Percentiles rank a stretch among this genome's conserved stretches.
Conservation (phyloP, 2,797 vertebrate genomes). For the Lagorchestes hirsutus region DNA sequence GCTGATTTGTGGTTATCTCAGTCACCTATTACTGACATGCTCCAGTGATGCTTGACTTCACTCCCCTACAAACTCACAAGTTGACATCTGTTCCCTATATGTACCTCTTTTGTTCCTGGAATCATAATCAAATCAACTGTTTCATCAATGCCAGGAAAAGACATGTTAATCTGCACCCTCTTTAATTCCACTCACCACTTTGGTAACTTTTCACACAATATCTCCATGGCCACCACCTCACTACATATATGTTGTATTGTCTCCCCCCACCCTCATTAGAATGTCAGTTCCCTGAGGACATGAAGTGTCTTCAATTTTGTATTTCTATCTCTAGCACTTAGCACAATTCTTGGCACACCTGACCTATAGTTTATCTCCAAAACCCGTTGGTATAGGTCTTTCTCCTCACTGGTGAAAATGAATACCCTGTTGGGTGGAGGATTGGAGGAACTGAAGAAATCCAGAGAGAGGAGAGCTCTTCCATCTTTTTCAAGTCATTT, state of each 20-base stretch:
- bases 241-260: neutral
- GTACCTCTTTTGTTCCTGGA: neutral
- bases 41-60: neutral
- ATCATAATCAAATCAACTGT: neutral
- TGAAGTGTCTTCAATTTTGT: neutral
- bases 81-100: neutral
- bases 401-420: neutral
- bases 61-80: neutral
- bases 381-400: neutral
- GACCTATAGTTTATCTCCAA: neutral
- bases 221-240: neutral
- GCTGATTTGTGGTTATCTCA: neutral
- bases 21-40: neutral
- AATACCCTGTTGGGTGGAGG: neutral
- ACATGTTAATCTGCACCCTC: neutral
- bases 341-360: neutral
- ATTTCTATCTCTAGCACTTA: neutral
- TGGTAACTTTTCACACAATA: neutral
- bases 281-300: neutral
- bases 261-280: neutral
- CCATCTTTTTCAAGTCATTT: neutral
- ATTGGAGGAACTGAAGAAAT: neutral
- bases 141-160: neutral
- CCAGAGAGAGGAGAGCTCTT: neutral
- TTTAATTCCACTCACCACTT: neutral